phyloP scores from a whole-genome alignment of 2,113 vertebrate species.

The Zapornia atra region DNA sequence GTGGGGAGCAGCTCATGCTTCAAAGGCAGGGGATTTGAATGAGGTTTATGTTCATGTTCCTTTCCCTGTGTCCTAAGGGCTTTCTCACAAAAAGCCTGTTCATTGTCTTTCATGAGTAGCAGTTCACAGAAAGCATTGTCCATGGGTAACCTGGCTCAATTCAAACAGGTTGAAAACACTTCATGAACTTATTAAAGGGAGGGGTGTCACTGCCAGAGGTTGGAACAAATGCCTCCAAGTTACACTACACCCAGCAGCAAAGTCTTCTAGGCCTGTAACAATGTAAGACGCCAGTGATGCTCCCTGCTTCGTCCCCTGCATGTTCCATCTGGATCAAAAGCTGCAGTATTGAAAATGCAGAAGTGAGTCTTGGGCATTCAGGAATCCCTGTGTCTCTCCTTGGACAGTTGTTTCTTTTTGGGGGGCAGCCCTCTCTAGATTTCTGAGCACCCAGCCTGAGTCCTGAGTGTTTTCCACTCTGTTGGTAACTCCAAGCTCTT shows the following conservation, averaged over 20 bases:
- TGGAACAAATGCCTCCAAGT: neutral
- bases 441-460: neutral
- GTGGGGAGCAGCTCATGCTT: neutral
- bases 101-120: neutral
- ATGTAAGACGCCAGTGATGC: neutral
- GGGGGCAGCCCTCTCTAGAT: neutral
- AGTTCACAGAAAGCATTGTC: neutral
- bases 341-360: neutral
- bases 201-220: neutral
- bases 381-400: neutral
- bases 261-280: neutral
- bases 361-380: neutral
- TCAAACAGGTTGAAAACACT: neutral
- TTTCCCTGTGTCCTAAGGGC: neutral
- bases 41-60: neutral
- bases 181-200: neutral
- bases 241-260: neutral
- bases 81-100: neutral
- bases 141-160: rapidly evolving
- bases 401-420: neutral
- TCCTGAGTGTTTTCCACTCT: neutral
- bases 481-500: neutral
- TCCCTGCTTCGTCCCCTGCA: rapidly evolving
- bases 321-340: neutral
- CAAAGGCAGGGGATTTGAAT: neutral